Evolutionary conservation across 2,888 invertebrate genomes (phyloP).

Genomic region (Phorcus lineatus): DNA sequence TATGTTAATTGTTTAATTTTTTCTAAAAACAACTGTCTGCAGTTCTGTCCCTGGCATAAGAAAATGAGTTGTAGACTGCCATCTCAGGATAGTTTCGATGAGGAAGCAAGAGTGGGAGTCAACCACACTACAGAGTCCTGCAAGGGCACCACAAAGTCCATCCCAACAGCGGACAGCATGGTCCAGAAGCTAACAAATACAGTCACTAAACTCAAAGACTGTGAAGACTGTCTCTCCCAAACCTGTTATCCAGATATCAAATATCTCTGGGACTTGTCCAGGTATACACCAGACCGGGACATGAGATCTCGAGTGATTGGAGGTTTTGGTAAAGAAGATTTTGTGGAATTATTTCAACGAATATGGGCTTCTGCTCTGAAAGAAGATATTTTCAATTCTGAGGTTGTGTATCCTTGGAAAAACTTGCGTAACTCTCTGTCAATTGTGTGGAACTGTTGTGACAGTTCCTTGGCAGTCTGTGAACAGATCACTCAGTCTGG

Average conservation of each 20-base stretch:
- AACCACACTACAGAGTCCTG: not conserved
- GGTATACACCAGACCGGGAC: not conserved
- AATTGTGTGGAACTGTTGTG: slow-evolving; percentile 67
- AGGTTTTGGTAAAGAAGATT: slow-evolving; percentile 5
- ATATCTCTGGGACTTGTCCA: slow-evolving; percentile 23
- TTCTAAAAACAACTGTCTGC: not conserved
- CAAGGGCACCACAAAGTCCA: not conserved
- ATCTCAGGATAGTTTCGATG: not conserved
- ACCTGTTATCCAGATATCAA: slow-evolving; percentile 7
- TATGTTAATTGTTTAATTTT: no score
- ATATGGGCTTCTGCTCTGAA: slow-evolving; percentile 42
- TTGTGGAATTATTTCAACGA: slow-evolving; percentile 15
- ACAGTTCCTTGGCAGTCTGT: slow-evolving; percentile 61
- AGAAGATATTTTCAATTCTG: slow-evolving; percentile 33
- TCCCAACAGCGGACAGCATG: not conserved
- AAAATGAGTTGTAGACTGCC: not conserved
- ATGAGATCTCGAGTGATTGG: slow-evolving; percentile 12
- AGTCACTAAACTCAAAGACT: not conserved
- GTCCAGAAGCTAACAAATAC: slow-evolving; percentile 8
- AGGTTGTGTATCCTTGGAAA: slow-evolving; percentile 45
- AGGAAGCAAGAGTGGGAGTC: not conserved
- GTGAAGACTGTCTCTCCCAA: not conserved
- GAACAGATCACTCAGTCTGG: slow-evolving; percentile 49
- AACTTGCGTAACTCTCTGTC: slow-evolving; percentile 57
- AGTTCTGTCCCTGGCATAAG: not conserved